These are phyloP conservation scores for Pherbina coryleti DNA, from an alignment of 2,888 invertebrate genomes.

Conservation along the genomic window DNA sequence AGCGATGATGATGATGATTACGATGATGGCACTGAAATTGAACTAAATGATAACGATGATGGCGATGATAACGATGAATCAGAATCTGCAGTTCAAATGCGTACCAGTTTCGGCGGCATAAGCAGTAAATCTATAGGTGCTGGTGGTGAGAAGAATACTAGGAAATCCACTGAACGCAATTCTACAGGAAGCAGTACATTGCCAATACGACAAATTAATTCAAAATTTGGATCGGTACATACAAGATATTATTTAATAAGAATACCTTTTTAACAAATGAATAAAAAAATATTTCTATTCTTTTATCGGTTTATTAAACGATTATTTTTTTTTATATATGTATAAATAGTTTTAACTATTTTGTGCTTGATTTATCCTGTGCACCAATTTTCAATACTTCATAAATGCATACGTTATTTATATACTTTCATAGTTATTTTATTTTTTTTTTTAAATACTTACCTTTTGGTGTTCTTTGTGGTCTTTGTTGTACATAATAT, in stretches of 20 bases:
- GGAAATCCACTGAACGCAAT: slow-evolving; percentile 21
- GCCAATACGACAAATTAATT: slow-evolving; percentile 54
- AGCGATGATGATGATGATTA: slow-evolving; percentile 56
- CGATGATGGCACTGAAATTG: slow-evolving; percentile 44
- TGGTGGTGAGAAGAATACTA: slow-evolving; percentile 20
- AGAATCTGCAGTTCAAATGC: slow-evolving; percentile 48
- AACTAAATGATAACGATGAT: slow-evolving; percentile 57
- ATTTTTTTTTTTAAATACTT: slow-evolving; percentile 31
- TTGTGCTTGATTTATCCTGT: slow-evolving; percentile 12
- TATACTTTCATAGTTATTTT: slow-evolving; percentile 37
- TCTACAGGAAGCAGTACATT: slow-evolving; percentile 52
- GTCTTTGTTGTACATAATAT: slow-evolving; percentile 3
- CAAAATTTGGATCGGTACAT: slow-evolving; percentile 56
- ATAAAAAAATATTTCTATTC: slow-evolving; percentile 18
- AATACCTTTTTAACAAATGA: too few relatives aligned
- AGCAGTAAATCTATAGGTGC: slow-evolving; percentile 45
- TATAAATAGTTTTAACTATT: slow-evolving; percentile 3
- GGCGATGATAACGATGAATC: slow-evolving; percentile 51
- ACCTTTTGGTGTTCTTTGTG: slow-evolving; percentile 12
- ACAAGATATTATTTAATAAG: slow-evolving; percentile 23
- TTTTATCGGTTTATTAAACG: slow-evolving; percentile 34
- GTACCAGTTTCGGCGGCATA: slow-evolving; percentile 50
- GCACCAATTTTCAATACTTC: neutral
- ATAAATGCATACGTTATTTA: slow-evolving; percentile 7
- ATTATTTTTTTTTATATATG: slow-evolving; percentile 27